A percentile compares a stretch with the other conserved stretches of the same genome.
Evolutionary conservation across 2,113 vertebrate species (phyloP).

Genomic region (Macaca mulatta): DNA sequence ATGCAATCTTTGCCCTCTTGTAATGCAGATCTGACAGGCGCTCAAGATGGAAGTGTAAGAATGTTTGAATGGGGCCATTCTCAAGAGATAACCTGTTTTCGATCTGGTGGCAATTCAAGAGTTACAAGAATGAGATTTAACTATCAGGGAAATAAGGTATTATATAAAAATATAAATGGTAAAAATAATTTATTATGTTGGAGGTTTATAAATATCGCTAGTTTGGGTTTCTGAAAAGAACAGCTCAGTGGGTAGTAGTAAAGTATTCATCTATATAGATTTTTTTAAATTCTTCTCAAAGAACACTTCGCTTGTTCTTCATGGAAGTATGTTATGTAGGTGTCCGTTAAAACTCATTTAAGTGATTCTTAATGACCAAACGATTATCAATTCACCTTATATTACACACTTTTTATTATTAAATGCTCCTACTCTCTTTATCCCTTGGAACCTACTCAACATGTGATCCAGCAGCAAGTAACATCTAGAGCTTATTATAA

Average conservation of each 20-base stretch:
- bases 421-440: constrained; percentile 5
- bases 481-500: not conserved
- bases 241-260: not conserved
- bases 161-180: constrained; percentile 3
- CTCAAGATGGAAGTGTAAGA: constrained; percentile 97
- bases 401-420: not conserved
- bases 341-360: constrained; percentile 31
- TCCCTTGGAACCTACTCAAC: not conserved
- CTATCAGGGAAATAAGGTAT: constrained; percentile 98
- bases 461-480: not conserved
- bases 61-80: constrained; percentile 99
- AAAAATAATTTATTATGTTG: not conserved
- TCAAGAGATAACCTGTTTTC: constrained; percentile 97
- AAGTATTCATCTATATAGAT: constrained; percentile 33
- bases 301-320: constrained; percentile 20
- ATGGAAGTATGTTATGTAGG: not conserved
- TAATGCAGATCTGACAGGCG: constrained; percentile 94
- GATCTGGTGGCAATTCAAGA: constrained; percentile 95
- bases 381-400: not conserved
- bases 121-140: constrained; percentile 97
- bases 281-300: not conserved
- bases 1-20: constrained; percentile 5
- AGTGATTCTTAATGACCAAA: not conserved
- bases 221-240: constrained; percentile 30
- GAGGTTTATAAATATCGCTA: not conserved